Conservation (phyloP, 1,140 invertebrate species). For the Drosophila persimilis region DNA sequence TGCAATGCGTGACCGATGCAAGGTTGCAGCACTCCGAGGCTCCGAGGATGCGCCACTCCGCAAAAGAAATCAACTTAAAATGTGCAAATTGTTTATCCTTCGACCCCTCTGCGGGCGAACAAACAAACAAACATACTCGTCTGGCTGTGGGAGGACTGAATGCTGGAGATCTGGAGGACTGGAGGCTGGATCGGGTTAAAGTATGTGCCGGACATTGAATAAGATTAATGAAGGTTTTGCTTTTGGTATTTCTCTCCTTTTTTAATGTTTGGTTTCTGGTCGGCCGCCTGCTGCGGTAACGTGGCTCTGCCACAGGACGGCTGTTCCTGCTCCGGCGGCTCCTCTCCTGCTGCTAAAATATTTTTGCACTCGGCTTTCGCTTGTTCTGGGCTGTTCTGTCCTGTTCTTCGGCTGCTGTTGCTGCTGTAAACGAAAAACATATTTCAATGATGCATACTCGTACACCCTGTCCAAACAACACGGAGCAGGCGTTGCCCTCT, state of each 20-base stretch:
- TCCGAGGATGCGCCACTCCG: slow-evolving; percentile 5
- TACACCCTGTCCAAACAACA: slow-evolving; percentile 48
- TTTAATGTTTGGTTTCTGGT: slow-evolving; percentile 52
- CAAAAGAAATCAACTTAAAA: slow-evolving; percentile 72
- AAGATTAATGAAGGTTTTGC: slow-evolving; percentile 78
- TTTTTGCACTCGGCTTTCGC: slow-evolving; percentile 50
- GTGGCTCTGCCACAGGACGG: slow-evolving; percentile 43
- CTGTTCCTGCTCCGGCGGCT: slow-evolving; percentile 14
- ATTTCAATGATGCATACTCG: slow-evolving; percentile 70
- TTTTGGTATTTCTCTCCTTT: slow-evolving; percentile 47
- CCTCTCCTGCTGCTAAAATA: slow-evolving; percentile 32
- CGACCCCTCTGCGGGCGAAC: slow-evolving; percentile 28
- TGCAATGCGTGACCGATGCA: slow-evolving; percentile 67
- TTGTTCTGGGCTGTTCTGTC: slow-evolving; percentile 13
- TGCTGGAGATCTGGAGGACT: no score
- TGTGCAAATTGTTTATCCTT: slow-evolving; percentile 79
- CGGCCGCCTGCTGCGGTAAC: slow-evolving; percentile 66
- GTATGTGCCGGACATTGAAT: slow-evolving; percentile 79
- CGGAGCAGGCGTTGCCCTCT: slow-evolving; percentile 34
- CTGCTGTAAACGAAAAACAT: slow-evolving; percentile 61
- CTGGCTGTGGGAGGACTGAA: slow-evolving; percentile 1
- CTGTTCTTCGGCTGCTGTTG: slow-evolving; percentile 3
- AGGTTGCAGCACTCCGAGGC: slow-evolving; percentile 21
- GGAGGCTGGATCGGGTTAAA: slow-evolving; percentile 48
- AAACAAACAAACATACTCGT: slow-evolving; percentile 26